Base-by-base conservation (phyloP, 1,140 invertebrate genomes). In the Cyphomyrmex costatus region DNA sequence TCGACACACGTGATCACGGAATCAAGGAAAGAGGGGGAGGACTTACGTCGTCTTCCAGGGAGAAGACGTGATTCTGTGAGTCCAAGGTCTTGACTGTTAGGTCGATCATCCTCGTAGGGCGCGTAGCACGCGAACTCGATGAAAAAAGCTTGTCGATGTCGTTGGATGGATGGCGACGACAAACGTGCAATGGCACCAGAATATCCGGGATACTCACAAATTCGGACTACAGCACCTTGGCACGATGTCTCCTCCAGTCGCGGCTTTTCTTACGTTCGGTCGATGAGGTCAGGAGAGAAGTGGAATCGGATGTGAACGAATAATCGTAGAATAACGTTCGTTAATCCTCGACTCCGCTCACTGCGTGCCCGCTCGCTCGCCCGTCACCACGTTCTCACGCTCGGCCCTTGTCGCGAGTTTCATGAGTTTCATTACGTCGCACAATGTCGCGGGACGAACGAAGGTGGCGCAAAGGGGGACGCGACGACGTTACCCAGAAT, bases 41-140 rank as follows among this genome's bases (percentile, higher is more conserved):
- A 92, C 97, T 97, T 96, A 99, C 98, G 95, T 98, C 97, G 95
- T 99, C 98, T 70, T 98, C 97, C 51, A 99, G 97, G 77, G 96
- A 96, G 95, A 98, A 99, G 36, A 96, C 95, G 94, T 98, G 98
- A 96, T 98, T 98, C 92, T 97, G 97, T 10, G 98, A 98, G 96
- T 99, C 98, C 89, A 99, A 96, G 33, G 98, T 99, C 95, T 99
- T 99, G 60, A 99, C 97, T 86, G 97, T 98, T 61, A 98, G 95
- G 90, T 97, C 96, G 95, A 98, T 97, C 97, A 98, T 98, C 86
- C 51, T 90, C 2, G 71, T 61, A 21, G 56, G 51, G 66, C 49
- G 42, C 61, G 61, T 46, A 33, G n/a, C 63, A 21, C 51, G 33
- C 65, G 53, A n/a, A 21, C 7, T 56, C n/a, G 51, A 5, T 53